phyloP scores from a whole-genome alignment of 2,888 invertebrate species.

The Hydroisotoma schaefferi region DNA sequence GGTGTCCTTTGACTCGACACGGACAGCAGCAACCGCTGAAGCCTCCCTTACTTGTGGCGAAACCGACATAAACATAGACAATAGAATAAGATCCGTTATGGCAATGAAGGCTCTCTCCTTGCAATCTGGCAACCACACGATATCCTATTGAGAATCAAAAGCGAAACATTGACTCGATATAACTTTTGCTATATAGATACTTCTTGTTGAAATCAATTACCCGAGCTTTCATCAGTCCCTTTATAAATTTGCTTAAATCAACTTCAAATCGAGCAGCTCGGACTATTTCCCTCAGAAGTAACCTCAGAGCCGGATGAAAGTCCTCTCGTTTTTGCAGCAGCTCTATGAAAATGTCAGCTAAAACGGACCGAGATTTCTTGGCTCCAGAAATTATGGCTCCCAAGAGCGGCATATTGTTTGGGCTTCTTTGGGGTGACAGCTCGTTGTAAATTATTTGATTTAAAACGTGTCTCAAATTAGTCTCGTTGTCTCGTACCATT shows the following conservation, averaged over 20 bases:
- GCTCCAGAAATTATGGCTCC: conserved; percentile 82
- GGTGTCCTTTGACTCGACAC: conserved; percentile 52
- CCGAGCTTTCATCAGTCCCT: conserved; percentile 64
- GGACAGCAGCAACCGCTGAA: conserved; percentile 58
- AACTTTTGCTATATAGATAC: too few relatives aligned
- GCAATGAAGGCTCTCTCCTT: conserved; percentile 76
- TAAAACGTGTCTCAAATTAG: conserved; percentile 77
- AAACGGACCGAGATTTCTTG: conserved; percentile 76
- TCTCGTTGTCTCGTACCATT: conserved; percentile 77
- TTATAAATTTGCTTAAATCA: conserved; percentile 73
- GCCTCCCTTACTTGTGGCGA: conserved; percentile 71
- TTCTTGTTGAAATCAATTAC: conserved; percentile 31
- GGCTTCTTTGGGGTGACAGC: conserved; percentile 78
- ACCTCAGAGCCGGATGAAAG: conserved; percentile 79
- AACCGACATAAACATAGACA: conserved; percentile 79
- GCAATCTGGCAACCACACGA: conserved; percentile 27
- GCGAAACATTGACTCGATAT: too few relatives aligned
- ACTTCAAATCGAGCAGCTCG: conserved; percentile 77
- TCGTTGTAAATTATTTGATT: conserved; percentile 94
- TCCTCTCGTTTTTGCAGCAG: conserved; percentile 83
- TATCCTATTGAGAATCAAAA: too few relatives aligned
- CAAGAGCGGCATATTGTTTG: conserved; percentile 90
- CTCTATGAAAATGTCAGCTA: conserved; percentile 79
- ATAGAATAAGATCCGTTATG: conserved; percentile 77
- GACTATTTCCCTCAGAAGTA: conserved; percentile 82